Percentiles rank a stretch among this genome's conserved stretches.
Conservation (phyloP, 2,888 invertebrate species). For the Stenurella melanura region DNA sequence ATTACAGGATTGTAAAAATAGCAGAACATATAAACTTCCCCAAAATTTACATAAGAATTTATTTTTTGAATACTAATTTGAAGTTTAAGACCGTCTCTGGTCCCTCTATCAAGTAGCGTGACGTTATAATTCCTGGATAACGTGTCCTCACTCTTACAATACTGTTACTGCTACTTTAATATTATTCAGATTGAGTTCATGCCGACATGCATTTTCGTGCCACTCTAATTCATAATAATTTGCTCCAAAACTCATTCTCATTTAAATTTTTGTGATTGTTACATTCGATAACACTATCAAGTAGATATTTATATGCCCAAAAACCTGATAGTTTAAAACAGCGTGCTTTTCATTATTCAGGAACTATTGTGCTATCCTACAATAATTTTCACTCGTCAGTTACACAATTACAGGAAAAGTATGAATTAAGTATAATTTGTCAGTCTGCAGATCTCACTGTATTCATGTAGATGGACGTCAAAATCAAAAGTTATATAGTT, state of each 20-base stretch:
- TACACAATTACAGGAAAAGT: not conserved
- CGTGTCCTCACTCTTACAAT: constrained; percentile 46
- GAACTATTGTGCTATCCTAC: not conserved
- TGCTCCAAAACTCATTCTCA: constrained; percentile 44
- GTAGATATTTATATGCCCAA: constrained; percentile 5
- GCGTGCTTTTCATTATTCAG: not conserved
- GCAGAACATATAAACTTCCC: not conserved
- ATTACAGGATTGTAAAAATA: not conserved
- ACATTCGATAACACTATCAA: constrained; percentile 14
- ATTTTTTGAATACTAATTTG: not conserved
- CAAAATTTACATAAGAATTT: not conserved
- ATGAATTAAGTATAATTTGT: too few species aligned
- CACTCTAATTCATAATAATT: constrained; percentile 51
- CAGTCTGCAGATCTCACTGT: too few species aligned
- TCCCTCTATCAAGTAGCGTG: constrained; percentile 42
- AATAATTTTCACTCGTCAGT: not conserved
- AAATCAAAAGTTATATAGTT: too few species aligned
- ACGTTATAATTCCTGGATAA: constrained; percentile 48
- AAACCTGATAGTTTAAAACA: constrained; percentile 5
- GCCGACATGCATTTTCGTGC: constrained; percentile 57
- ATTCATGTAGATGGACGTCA: too few species aligned
- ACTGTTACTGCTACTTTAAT: constrained; percentile 47
- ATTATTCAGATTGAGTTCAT: constrained; percentile 57
- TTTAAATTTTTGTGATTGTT: constrained; percentile 47
- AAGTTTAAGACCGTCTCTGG: constrained; percentile 14